Conservation (phyloP, 2,797 vertebrate species). For the Chanos chanos region DNA sequence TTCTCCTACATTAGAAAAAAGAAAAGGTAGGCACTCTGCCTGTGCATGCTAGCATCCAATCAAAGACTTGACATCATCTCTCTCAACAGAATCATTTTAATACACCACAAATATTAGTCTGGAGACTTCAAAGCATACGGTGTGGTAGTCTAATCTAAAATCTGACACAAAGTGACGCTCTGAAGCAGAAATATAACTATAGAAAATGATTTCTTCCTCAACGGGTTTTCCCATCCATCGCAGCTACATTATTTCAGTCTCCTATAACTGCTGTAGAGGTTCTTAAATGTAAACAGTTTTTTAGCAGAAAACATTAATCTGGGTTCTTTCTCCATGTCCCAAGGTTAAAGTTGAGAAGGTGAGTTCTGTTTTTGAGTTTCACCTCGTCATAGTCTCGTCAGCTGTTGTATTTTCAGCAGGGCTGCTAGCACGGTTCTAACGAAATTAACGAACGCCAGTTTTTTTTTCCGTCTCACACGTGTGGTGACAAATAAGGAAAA, state of each 20-base stretch:
- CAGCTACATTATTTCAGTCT: too few species aligned
- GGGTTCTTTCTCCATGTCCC: conserved; percentile 35
- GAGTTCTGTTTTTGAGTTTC: conserved; percentile 53
- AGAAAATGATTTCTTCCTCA: too few species aligned
- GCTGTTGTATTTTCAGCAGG: conserved; percentile 10
- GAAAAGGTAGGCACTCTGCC: conserved; percentile 73
- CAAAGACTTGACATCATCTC: conserved; percentile 14
- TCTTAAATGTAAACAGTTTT: background rate
- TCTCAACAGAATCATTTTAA: too few species aligned
- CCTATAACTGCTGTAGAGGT: too few species aligned
- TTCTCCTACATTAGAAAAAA: conserved; percentile 77
- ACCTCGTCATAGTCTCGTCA: background rate
- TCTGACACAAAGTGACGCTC: too few species aligned
- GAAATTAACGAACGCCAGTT: conserved; percentile 39
- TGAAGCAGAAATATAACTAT: too few species aligned
- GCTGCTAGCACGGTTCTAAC: conserved; percentile 54
- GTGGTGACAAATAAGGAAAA: too few species aligned
- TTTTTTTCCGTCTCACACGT: background rate
- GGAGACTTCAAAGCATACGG: too few species aligned
- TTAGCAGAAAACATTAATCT: conserved; percentile 21
- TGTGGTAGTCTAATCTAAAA: too few species aligned
- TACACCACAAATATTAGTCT: too few species aligned
- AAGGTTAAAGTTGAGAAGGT: conserved; percentile 73
- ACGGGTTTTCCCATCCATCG: too few species aligned
- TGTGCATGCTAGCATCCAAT: conserved; percentile 57